Percentiles rank a stretch among this genome's conserved stretches.
These are phyloP conservation scores for Cavia aperea DNA, from an alignment of 2,113 vertebrate species.

Conservation along the genomic window DNA sequence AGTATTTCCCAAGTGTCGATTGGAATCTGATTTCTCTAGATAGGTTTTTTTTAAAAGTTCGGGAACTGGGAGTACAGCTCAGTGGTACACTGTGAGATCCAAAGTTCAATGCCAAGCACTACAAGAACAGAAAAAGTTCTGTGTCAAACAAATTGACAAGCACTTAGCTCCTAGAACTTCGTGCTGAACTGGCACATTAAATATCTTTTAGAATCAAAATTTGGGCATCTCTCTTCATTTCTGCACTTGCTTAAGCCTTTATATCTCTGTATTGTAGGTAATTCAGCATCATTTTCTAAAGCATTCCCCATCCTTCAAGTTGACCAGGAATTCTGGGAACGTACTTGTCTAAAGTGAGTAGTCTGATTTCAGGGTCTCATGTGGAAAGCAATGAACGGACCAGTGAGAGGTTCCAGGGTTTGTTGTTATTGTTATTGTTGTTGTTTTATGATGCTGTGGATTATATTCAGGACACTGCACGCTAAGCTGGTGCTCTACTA, in stretches of 20 bases:
- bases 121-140: background rate
- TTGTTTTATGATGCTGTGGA: background rate
- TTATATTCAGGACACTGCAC: background rate
- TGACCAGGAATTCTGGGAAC: background rate
- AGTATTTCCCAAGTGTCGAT: constrained; percentile 10
- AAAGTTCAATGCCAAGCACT: background rate
- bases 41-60: background rate
- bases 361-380: background rate
- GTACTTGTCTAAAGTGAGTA: background rate
- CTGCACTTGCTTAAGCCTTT: background rate
- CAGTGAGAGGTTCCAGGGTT: background rate
- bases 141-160: background rate
- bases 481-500: background rate
- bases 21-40: background rate
- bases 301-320: background rate
- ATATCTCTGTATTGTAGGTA: background rate
- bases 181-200: background rate
- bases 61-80: background rate
- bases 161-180: background rate
- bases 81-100: background rate
- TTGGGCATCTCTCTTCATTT: background rate
- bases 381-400: background rate
- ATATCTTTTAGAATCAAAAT: background rate
- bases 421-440: background rate
- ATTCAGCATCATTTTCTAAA: background rate